A percentile compares a stretch with the other conserved stretches of the same genome.
Evolutionary conservation across 2,797 vertebrate species (phyloP).

Genomic region (Pogonophryne albipinna): DNA sequence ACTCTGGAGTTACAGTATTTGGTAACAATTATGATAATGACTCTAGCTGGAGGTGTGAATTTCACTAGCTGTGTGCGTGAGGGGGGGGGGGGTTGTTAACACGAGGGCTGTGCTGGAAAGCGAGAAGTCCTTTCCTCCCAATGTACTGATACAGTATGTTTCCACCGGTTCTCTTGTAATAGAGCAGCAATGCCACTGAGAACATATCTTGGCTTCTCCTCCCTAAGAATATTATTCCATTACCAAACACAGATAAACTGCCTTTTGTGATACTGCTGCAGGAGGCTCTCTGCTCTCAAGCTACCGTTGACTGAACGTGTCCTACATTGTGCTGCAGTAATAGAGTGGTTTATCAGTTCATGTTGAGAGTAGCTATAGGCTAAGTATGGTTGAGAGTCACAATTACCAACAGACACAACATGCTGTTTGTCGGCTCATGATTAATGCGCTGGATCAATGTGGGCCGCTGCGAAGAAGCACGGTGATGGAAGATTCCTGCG

Average conservation of each 20-base stretch:
- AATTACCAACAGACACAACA: constrained; percentile 84
- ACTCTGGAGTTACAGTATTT: constrained; percentile 81
- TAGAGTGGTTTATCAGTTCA: constrained; percentile 82
- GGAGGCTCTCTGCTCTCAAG: constrained; percentile 67
- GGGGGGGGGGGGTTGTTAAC: constrained; percentile 54
- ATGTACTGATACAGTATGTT: constrained; percentile 27
- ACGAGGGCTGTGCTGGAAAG: constrained; percentile 51
- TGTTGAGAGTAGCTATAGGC: constrained; percentile 81
- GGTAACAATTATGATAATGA: constrained; percentile 84
- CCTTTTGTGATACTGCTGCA: constrained; percentile 74
- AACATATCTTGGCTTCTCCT: constrained; percentile 53
- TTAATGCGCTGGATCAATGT: constrained; percentile 79
- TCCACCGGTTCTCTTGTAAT: constrained; percentile 56
- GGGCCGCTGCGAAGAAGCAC: constrained; percentile 58
- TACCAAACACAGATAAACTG: constrained; percentile 74
- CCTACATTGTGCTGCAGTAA: constrained; percentile 79
- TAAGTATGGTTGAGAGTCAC: constrained; percentile 81
- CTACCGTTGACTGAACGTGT: constrained; percentile 66
- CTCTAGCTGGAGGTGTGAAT: constrained; percentile 83
- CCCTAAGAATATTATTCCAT: constrained; percentile 66
- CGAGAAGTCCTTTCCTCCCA: constrained; percentile 29
- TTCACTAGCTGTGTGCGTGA: constrained; percentile 59
- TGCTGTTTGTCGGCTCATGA: constrained; percentile 82
- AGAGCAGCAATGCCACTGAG: constrained; percentile 52
- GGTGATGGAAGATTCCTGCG: constrained; percentile 78